Percentiles rank a stretch among this genome's conserved stretches.
Evolutionary conservation across 2,113 vertebrate genomes (phyloP).

Genomic region (Tiliqua scincoides): DNA sequence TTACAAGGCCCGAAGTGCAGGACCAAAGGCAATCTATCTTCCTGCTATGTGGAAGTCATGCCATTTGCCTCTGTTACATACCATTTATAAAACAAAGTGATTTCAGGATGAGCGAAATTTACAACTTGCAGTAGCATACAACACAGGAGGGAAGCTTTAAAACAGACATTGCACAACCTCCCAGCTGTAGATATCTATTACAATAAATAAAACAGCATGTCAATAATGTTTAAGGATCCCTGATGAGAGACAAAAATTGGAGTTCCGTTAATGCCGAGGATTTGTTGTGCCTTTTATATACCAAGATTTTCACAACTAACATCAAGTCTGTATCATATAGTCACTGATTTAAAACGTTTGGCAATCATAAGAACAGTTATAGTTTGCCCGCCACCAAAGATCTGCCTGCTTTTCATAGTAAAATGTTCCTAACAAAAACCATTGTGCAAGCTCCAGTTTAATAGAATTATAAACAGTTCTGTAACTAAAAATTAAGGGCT

Average conservation of each 20-base stretch:
- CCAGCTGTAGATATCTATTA: constrained; percentile 19
- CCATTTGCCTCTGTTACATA: neutral
- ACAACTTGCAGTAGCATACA: constrained; percentile 12
- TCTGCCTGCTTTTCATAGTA: neutral
- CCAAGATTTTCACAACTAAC: neutral
- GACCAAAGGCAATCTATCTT: neutral
- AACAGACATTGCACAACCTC: constrained; percentile 18
- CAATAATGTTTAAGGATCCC: constrained; percentile 31
- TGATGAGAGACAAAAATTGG: constrained; percentile 10
- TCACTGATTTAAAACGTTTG: constrained; percentile 12
- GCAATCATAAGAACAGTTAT: neutral
- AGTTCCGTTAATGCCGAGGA: constrained; percentile 4
- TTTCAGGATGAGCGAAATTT: constrained; percentile 34
- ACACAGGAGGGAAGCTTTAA: constrained; percentile 23
- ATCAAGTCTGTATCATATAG: constrained; percentile 1
- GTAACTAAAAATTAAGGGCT: constrained; percentile 30
- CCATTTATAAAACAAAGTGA: constrained; percentile 5
- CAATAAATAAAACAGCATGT: constrained; percentile 29
- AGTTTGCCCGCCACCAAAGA: constrained; percentile 15
- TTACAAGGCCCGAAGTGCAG: fast-evolving
- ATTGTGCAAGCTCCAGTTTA: neutral
- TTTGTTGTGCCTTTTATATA: constrained; percentile 28
- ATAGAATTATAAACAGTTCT: constrained; percentile 20
- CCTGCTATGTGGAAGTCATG: neutral
- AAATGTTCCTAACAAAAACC: constrained; percentile 19